phyloP scores from a whole-genome alignment of 2,888 invertebrate genomes.

The Aplocera efformata region DNA sequence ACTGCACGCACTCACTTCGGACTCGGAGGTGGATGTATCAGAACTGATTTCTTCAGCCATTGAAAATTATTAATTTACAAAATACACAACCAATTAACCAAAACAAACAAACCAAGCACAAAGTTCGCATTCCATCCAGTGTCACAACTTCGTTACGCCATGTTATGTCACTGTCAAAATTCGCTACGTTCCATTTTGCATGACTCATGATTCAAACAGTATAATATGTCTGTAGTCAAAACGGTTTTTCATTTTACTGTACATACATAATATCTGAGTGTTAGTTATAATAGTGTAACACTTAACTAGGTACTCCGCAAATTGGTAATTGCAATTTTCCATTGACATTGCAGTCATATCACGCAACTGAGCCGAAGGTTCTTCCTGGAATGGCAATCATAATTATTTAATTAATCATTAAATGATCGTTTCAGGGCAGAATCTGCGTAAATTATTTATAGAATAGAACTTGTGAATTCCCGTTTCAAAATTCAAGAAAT shows the following conservation, averaged over 20 bases:
- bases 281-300: conserved; percentile 1
- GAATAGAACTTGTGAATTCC: too few relatives aligned
- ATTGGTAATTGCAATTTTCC: conserved; percentile 33
- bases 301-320: conserved; percentile 16
- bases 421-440: conserved; percentile 5
- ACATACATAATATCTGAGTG: too few relatives aligned
- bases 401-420: conserved; percentile 20
- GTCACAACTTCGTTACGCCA: too few relatives aligned
- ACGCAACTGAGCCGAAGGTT: conserved; percentile 62
- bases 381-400: conserved; percentile 49
- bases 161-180: conserved; percentile 16
- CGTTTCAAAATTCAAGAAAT: too few relatives aligned
- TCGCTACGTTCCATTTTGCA: conserved; percentile 29
- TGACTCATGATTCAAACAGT: conserved; percentile 12
- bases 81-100: conserved; percentile 21
- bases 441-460: too few relatives aligned
- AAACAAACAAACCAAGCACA: conserved; percentile 1
- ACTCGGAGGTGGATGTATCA: conserved; percentile 65
- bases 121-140: too few relatives aligned
- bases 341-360: conserved; percentile 49
- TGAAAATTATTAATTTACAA: conserved; percentile 2
- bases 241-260: too few relatives aligned
- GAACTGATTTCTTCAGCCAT: conserved; percentile 54
- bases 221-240: too few relatives aligned
- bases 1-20: conserved; percentile 63